phyloP scores from a whole-genome alignment of 2,113 vertebrate species.

The Mungos mungo region DNA sequence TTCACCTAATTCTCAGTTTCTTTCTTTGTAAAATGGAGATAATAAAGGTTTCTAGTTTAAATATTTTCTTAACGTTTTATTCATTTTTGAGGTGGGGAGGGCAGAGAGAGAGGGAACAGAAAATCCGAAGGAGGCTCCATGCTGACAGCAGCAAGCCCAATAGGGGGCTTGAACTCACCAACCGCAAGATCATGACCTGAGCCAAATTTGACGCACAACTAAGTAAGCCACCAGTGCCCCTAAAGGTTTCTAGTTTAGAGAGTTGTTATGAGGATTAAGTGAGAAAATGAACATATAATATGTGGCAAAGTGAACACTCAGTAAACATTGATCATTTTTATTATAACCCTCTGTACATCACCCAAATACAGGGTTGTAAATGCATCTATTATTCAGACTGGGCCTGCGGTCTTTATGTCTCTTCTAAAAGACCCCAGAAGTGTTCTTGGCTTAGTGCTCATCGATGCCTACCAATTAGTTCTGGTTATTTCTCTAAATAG shows the following conservation, averaged over 20 bases:
- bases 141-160: too few relatives aligned
- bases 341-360: neutral
- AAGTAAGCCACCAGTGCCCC: too few relatives aligned
- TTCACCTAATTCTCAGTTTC: neutral
- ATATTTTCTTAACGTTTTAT: too few relatives aligned
- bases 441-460: neutral
- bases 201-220: too few relatives aligned
- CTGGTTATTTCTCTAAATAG: conserved; percentile 41
- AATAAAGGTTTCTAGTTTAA: neutral
- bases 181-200: too few relatives aligned
- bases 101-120: too few relatives aligned
- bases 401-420: neutral
- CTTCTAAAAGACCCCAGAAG: neutral
- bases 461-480: neutral
- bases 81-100: too few relatives aligned
- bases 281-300: neutral
- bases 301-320: neutral
- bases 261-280: neutral
- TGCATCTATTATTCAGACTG: neutral
- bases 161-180: too few relatives aligned
- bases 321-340: neutral
- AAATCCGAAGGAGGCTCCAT: too few relatives aligned
- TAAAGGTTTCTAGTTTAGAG: neutral
- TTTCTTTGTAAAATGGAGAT: neutral
- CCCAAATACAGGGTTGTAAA: neutral